Evolutionary conservation across 2,797 vertebrate species (phyloP).

Genomic region (Mus minutoides): DNA sequence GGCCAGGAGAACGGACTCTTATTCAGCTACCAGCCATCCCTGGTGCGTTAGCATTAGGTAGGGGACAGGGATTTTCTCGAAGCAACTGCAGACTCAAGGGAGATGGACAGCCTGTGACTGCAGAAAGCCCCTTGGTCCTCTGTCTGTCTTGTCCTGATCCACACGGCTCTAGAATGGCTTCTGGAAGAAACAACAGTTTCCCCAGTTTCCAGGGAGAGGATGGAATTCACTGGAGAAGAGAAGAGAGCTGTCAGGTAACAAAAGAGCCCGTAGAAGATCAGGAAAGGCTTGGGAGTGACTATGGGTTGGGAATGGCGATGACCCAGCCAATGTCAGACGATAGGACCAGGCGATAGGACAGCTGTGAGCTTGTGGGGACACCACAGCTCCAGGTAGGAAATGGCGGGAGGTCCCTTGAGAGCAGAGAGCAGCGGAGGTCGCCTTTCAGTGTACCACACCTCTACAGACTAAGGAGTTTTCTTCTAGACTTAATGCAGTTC

Average conservation of each 20-base stretch:
- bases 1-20: neutral
- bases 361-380: accelerated
- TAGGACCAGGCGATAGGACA: accelerated
- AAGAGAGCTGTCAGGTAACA: neutral
- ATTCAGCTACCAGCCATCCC: no score
- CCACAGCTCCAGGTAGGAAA: neutral
- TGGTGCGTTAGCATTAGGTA: no score
- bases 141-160: neutral
- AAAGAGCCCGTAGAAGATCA: neutral
- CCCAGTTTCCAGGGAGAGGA: neutral
- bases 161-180: neutral
- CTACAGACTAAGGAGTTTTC: neutral
- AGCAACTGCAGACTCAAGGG: neutral
- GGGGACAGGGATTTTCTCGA: neutral
- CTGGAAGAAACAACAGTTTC: neutral
- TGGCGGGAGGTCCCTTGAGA: no score
- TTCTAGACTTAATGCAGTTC: neutral
- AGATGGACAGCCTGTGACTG: accelerated
- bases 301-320: no score
- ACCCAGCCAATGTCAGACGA: accelerated
- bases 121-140: neutral
- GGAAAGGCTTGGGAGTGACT: neutral
- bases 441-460: no score
- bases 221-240: neutral
- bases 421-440: no score